phyloP scores from a whole-genome alignment of 2,888 invertebrate species.

The Caenorhabditis panamensis region DNA sequence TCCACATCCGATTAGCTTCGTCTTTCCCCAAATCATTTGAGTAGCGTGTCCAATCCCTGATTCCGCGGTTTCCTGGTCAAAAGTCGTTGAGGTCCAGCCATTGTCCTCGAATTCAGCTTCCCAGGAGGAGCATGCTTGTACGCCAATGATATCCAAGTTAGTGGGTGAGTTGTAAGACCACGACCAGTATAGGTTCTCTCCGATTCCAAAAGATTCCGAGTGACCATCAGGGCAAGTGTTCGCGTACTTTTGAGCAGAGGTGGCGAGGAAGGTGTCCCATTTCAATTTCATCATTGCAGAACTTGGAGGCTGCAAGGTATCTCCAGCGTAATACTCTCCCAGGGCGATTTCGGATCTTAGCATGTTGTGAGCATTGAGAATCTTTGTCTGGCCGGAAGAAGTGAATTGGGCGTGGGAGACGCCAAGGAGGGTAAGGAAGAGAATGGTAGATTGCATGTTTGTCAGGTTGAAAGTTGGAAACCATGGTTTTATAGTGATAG shows the following conservation, averaged over 20 bases:
- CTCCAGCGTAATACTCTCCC: slow-evolving; percentile 4
- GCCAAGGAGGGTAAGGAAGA: not conserved
- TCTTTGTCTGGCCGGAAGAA: not conserved
- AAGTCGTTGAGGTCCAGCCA: slow-evolving; percentile 40
- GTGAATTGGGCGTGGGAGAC: not conserved
- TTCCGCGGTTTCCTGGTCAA: slow-evolving; percentile 29
- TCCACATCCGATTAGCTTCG: slow-evolving; percentile 51
- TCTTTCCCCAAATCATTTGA: slow-evolving; percentile 53
- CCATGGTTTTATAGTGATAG: too few relatives aligned
- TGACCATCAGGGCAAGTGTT: not conserved
- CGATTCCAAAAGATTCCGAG: slow-evolving; percentile 6
- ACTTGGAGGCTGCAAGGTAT: not conserved
- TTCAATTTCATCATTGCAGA: not conserved
- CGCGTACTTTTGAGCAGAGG: not conserved
- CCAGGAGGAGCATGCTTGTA: slow-evolving; percentile 24
- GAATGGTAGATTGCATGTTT: not conserved
- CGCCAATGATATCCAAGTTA: too few relatives aligned
- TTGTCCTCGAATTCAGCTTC: slow-evolving; percentile 43
- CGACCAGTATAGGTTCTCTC: too few relatives aligned
- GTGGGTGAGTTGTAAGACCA: too few relatives aligned
- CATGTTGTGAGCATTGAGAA: slow-evolving; percentile 5
- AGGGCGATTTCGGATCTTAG: slow-evolving; percentile 9
- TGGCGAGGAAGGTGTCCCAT: not conserved
- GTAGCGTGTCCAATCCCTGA: slow-evolving; percentile 59
- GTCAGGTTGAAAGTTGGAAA: not conserved